These are phyloP conservation scores for Halictus rubicundus DNA, from an alignment of 1,140 invertebrate genomes.

Conservation along the genomic window DNA sequence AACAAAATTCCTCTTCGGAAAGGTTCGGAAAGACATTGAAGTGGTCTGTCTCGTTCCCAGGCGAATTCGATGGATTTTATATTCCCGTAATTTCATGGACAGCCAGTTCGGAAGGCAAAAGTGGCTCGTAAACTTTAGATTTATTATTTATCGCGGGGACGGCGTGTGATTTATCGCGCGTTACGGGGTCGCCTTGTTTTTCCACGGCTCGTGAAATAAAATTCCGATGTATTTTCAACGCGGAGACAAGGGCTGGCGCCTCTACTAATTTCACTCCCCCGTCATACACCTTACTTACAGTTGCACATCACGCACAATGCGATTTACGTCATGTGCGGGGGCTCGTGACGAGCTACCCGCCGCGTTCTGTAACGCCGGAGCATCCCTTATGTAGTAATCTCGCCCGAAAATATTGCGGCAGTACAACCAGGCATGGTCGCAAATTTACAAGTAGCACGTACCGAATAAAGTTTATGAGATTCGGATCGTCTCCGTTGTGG, in stretches of 20 bases:
- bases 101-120: background rate
- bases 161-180: too few species aligned
- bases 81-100: background rate
- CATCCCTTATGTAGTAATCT: constrained; percentile 33
- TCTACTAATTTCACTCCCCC: constrained; percentile 23
- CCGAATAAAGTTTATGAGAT: background rate
- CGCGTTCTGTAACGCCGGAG: constrained; percentile 5
- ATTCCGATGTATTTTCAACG: constrained; percentile 17
- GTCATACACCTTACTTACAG: constrained; percentile 40
- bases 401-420: constrained; percentile 11
- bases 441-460: background rate
- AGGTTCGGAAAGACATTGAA: background rate
- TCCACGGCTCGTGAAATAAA: constrained; percentile 9
- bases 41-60: background rate
- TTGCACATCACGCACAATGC: constrained; percentile 50
- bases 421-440: background rate
- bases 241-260: constrained; percentile 13
- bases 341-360: constrained; percentile 39
- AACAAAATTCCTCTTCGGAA: too few species aligned
- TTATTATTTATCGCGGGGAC: background rate
- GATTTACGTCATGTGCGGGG: constrained; percentile 35
- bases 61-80: background rate
- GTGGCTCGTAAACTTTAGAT: background rate
- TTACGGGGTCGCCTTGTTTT: background rate
- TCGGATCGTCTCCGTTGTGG: background rate